These are phyloP conservation scores for Stenopsyche tienmushanensis DNA, from an alignment of 1,140 invertebrate genomes.

Conservation along the genomic window DNA sequence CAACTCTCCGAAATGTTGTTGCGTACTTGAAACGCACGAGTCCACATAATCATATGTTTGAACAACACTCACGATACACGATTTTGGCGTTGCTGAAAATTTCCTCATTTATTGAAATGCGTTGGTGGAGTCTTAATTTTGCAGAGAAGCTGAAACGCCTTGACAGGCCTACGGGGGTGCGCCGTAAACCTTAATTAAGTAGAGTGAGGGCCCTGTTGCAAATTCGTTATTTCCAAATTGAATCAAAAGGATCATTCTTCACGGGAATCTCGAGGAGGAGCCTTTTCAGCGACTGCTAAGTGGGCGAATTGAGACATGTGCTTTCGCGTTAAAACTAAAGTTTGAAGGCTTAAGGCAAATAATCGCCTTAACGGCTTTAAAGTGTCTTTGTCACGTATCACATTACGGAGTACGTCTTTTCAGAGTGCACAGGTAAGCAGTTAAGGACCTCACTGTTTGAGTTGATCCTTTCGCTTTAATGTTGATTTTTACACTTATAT, in stretches of 20 bases:
- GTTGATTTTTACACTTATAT: background rate
- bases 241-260: background rate
- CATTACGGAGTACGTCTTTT: background rate
- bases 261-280: background rate
- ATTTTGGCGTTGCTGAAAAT: too few relatives aligned
- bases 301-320: slow-evolving; percentile 15
- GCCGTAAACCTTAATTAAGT: background rate
- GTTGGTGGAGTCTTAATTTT: too few relatives aligned
- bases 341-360: slow-evolving; percentile 16
- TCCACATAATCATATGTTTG: too few relatives aligned
- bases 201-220: background rate
- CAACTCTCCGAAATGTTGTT: too few relatives aligned
- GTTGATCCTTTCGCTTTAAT: background rate
- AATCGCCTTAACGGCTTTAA: slow-evolving; percentile 28
- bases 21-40: too few relatives aligned
- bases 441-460: too few relatives aligned
- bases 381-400: slow-evolving; percentile 16
- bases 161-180: too few relatives aligned
- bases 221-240: background rate
- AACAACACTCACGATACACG: too few relatives aligned
- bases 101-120: too few relatives aligned
- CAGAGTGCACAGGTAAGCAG: background rate
- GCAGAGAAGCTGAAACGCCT: too few relatives aligned
- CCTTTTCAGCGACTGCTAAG: background rate
- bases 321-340: slow-evolving; percentile 15